These are phyloP conservation scores for Galbula dea DNA, from an alignment of 2,113 vertebrate genomes.

Conservation along the genomic window DNA sequence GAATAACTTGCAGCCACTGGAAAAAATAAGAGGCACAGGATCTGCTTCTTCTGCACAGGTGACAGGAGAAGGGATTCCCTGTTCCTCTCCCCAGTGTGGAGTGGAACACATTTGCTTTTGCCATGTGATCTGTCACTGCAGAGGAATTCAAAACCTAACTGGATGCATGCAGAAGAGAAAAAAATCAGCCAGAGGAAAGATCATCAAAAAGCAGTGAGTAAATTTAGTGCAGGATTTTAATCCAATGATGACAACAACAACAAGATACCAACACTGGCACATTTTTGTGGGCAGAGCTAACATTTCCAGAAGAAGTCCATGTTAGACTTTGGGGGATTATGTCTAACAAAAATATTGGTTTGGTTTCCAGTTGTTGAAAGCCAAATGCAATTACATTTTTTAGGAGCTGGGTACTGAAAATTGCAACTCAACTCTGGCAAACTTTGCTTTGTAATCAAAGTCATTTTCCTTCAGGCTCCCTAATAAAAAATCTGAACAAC, in stretches of 20 bases:
- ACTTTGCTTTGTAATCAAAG: not conserved
- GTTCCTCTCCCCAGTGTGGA: not conserved
- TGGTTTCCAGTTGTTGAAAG: not conserved
- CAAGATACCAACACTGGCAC: not conserved
- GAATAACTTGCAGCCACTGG: not conserved
- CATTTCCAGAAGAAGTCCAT: not conserved
- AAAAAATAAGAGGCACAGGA: not conserved
- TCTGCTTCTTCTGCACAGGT: not conserved
- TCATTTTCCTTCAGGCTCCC: not conserved
- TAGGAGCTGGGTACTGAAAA: not conserved
- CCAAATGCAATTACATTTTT: not conserved
- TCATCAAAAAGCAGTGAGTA: not conserved
- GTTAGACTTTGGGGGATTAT: not conserved
- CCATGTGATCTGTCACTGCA: fast-evolving
- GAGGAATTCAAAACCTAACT: not conserved
- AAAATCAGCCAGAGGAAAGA: not conserved
- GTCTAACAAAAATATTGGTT: not conserved
- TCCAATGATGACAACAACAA: not conserved
- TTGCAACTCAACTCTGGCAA: not conserved
- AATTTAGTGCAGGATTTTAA: not conserved
- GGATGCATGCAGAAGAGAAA: not conserved
- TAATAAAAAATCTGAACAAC: not conserved
- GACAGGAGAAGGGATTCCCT: not conserved
- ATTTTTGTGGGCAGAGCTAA: conserved; percentile 11
- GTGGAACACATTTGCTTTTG: not conserved